phyloP scores from a whole-genome alignment of 2,888 invertebrate genomes.

The Tiliacea citrago region DNA sequence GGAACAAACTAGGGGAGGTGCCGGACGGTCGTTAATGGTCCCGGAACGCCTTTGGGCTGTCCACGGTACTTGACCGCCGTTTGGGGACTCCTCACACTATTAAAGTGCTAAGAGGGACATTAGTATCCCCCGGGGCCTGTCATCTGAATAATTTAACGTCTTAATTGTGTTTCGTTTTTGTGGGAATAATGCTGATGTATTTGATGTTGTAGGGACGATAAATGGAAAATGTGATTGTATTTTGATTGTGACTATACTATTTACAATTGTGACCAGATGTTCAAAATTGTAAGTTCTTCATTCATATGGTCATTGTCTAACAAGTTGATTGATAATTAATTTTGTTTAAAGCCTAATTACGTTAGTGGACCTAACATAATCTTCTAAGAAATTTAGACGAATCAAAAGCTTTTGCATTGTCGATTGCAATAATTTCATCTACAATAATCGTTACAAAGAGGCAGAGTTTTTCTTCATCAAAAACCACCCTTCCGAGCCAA shows the following conservation, averaged over 20 bases:
- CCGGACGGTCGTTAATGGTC: constrained; percentile 80
- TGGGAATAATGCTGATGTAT: constrained; percentile 59
- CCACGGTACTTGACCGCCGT: constrained; percentile 84
- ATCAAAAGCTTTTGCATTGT: too few relatives aligned
- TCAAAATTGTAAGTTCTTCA: neutral
- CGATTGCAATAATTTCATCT: too few relatives aligned
- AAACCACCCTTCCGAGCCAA: neutral
- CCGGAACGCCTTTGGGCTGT: constrained; percentile 85
- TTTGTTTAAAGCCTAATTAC: too few relatives aligned
- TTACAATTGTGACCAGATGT: neutral
- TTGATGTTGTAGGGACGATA: constrained; percentile 14
- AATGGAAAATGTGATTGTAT: neutral
- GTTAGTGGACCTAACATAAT: too few relatives aligned
- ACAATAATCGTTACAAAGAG: constrained; percentile 1
- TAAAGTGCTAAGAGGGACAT: constrained; percentile 90
- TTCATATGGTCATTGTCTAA: too few relatives aligned
- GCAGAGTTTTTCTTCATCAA: constrained; percentile 4
- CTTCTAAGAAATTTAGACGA: too few relatives aligned
- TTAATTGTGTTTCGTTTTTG: constrained; percentile 84
- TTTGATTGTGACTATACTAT: too few relatives aligned
- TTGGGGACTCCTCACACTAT: constrained; percentile 83
- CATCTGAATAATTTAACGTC: constrained; percentile 88
- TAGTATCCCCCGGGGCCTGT: constrained; percentile 85
- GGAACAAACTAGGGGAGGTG: constrained; percentile 88
- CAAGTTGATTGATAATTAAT: too few relatives aligned